A percentile compares a stretch with the other conserved stretches of the same genome.
Evolutionary conservation across 2,113 vertebrate genomes (phyloP).

Genomic region (Polypterus senegalus): DNA sequence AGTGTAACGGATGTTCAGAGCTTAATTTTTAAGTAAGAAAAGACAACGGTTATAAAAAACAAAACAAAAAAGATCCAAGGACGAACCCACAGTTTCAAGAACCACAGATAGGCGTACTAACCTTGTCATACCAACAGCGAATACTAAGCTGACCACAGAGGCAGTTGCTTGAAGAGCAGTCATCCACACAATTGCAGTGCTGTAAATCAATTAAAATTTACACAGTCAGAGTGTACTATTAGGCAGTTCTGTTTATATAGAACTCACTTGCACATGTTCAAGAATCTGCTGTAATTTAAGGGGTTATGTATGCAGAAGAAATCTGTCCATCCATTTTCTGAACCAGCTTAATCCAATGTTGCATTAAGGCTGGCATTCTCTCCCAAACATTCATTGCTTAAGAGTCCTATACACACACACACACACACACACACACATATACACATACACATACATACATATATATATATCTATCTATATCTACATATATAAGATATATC

Average conservation of each 20-base stretch:
- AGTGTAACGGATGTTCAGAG: no score
- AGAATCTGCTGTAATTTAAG: not conserved
- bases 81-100: not conserved
- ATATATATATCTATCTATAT: no score
- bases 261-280: not conserved
- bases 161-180: conserved; percentile 86
- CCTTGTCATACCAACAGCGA: conserved; percentile 93
- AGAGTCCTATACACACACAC: no score
- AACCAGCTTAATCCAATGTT: no score
- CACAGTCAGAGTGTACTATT: not conserved
- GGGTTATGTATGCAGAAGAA: not conserved
- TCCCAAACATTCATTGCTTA: no score
- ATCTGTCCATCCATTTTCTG: no score
- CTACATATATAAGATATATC: no score
- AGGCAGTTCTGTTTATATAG: not conserved
- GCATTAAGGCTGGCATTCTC: no score
- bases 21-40: no score
- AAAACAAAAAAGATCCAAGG: not conserved
- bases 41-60: not conserved
- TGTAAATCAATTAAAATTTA: conserved; percentile 16
- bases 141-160: conserved; percentile 87
- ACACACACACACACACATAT: no score
- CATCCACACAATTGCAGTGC: conserved; percentile 78
- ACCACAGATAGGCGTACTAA: conserved; percentile 20
- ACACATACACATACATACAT: no score